Evolutionary conservation across 1,140 invertebrate genomes (phyloP).

Genomic region (Pinna nobilis): DNA sequence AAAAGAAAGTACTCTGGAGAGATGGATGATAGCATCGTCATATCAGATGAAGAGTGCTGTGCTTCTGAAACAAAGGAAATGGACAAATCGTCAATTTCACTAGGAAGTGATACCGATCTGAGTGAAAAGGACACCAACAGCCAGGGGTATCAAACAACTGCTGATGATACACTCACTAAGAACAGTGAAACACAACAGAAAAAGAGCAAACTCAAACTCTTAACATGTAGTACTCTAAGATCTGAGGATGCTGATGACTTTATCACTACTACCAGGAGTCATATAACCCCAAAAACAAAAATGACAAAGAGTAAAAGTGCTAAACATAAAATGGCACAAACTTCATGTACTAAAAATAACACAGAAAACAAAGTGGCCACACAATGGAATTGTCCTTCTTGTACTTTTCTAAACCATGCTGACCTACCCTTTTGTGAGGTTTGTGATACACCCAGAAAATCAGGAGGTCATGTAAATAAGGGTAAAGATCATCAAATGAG

Average conservation of each 20-base stretch:
- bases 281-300: background rate
- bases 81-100: background rate
- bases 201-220: too few relatives aligned
- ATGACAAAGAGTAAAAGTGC: background rate
- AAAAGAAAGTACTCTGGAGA: background rate
- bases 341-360: too few relatives aligned
- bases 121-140: background rate
- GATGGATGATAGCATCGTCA: background rate
- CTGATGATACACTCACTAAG: background rate
- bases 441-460: constrained; percentile 61
- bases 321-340: constrained; percentile 4
- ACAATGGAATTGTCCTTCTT: constrained; percentile 55
- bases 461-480: background rate
- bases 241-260: constrained; percentile 33
- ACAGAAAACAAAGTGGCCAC: background rate
- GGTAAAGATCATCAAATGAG: background rate
- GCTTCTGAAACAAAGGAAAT: background rate
- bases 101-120: background rate
- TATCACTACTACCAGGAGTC: background rate
- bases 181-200: too few relatives aligned
- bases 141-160: background rate
- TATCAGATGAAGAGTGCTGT: background rate
- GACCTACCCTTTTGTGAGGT: constrained; percentile 64
- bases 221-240: too few relatives aligned
- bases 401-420: constrained; percentile 64